Base-by-base conservation (phyloP, 2,888 invertebrate genomes). In the Melanostoma scalare region DNA sequence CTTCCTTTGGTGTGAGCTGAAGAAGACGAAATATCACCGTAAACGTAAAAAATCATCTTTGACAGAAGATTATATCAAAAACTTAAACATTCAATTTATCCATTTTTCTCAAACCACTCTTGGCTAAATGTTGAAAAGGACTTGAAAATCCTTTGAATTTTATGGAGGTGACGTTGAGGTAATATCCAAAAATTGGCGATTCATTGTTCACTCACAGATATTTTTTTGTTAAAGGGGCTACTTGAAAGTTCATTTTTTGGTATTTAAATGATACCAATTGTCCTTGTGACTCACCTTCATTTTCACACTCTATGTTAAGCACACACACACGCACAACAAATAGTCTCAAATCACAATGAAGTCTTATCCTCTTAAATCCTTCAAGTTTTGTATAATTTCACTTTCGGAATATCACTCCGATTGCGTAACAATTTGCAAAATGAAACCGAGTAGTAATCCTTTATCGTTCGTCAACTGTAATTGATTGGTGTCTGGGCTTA, bases 221-320 rank as follows among this genome's bases (percentile, higher is more conserved):
- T 20, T 53, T 4, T 38, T 8, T 30, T 56, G 4, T 10, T 30
- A 4, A 10, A 10, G 4, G 10, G 10, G 1, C 5, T 6, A 9
- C n/a, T 42, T 50, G 4, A 52, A 52, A 42, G 30, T 65, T 44
- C 3, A 20, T n/a, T 36, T 4, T 58, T 33, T 20, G 6, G 1
- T 40, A n/a, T 68, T 48, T 4, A 3, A 30, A 40, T 53, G 0
- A 10, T 40, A 10, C 38, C 9, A 5, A 52, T 72, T 61, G 44
- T 78, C 55, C 58, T 67, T 72, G 6, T 71, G 85, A 86, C 87
- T 87, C 87, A 87, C 87, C 87, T 87, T 87, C 87, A 87, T 87
- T 72, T 71, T 85, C 73, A 76, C 85, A 85, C 71, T 63, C 81
- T 81, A 60, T 20, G 30, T 56, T 75, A 44, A 68, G 38, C 55